Conservation (phyloP, 2,888 invertebrate genomes). For the Chymomyza amoena region DNA sequence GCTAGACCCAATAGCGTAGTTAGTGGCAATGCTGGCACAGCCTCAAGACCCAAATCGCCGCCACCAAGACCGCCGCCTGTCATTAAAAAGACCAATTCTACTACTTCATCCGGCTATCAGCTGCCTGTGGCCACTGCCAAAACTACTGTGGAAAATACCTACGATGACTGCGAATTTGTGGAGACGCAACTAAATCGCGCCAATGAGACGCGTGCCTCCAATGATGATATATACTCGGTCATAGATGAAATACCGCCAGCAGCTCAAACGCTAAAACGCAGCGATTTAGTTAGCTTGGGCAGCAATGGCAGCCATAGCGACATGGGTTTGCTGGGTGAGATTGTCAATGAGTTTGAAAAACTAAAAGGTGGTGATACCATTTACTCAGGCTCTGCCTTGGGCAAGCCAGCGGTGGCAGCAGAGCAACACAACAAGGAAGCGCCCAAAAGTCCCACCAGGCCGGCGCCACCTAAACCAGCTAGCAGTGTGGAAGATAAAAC, state of each 20-base stretch:
- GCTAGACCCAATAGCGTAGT: conserved; percentile 86
- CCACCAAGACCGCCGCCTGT: conserved; percentile 84
- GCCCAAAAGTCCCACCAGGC: conserved; percentile 81
- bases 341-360: conserved; percentile 92
- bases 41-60: conserved; percentile 86
- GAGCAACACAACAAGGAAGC: conserved; percentile 75
- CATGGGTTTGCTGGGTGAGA: conserved; percentile 90
- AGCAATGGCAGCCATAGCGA: conserved; percentile 77
- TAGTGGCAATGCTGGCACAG: conserved; percentile 54
- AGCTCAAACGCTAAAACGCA: conserved; percentile 70
- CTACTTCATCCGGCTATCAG: conserved; percentile 81
- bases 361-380: conserved; percentile 92
- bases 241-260: conserved; percentile 88
- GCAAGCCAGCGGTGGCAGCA: conserved; percentile 80
- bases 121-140: conserved; percentile 79
- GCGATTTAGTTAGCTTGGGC: conserved; percentile 73
- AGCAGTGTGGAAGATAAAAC: conserved; percentile 25
- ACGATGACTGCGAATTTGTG: conserved; percentile 88
- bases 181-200: conserved; percentile 82
- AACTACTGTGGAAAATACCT: conserved; percentile 80
- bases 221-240: conserved; percentile 92
- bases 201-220: conserved; percentile 81
- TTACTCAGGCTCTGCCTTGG: conserved; percentile 86
- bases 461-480: conserved; percentile 80
- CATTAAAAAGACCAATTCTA: conserved; percentile 77